Evolutionary conservation across 2,113 vertebrate species (phyloP).

Genomic region (Hippocampus guttulatus): DNA sequence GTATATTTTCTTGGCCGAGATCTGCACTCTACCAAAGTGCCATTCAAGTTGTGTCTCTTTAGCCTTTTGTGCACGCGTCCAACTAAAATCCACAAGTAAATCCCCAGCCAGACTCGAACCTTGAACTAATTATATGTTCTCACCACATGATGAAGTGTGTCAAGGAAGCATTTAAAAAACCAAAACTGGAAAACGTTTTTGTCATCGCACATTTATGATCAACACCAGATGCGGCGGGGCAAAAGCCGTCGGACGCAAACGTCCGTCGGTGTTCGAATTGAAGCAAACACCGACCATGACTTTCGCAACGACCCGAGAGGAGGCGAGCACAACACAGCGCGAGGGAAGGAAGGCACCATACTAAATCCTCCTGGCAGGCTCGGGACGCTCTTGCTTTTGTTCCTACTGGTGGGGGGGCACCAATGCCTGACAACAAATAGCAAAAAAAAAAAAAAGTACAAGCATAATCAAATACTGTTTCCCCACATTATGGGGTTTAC

Average conservation of each 20-base stretch:
- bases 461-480: conserved; percentile 61
- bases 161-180: conserved; percentile 4
- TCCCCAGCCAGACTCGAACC: conserved; percentile 4
- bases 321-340: conserved; percentile 39
- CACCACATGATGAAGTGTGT: conserved; percentile 8
- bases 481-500: conserved; percentile 55
- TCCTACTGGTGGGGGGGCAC: conserved; percentile 51
- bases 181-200: conserved; percentile 12
- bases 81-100: conserved; percentile 5
- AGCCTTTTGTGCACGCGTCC: conserved; percentile 3
- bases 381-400: conserved; percentile 57
- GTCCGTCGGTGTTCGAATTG: conserved; percentile 1
- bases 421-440: conserved; percentile 58
- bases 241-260: neutral
- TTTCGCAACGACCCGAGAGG: conserved; percentile 31
- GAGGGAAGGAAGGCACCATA: conserved; percentile 37
- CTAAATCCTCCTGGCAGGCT: conserved; percentile 63
- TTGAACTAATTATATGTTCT: conserved; percentile 14
- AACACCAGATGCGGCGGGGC: conserved; percentile 1
- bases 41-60: conserved; percentile 4
- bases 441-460: conserved; percentile 38
- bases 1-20: neutral
- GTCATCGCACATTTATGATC: conserved; percentile 2
- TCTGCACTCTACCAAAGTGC: neutral
- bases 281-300: conserved; percentile 19